Evolutionary conservation across 2,113 vertebrate species (phyloP), one percentile per base, ranked within the genome.

Genomic region (Synodontis membranacea): DNA sequence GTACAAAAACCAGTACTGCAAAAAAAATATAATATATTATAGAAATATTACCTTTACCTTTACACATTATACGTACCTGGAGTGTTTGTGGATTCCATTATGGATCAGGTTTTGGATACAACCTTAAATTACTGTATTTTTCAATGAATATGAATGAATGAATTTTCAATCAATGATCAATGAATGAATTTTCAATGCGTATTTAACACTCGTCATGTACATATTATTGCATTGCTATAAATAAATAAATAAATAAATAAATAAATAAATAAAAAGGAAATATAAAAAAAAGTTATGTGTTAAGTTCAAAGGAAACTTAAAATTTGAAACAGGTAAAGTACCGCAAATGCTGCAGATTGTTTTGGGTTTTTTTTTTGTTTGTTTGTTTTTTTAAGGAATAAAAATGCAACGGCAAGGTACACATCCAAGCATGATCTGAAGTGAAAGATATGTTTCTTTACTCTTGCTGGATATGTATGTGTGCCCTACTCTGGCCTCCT

Each of bases 401-500:
- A 56, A 52, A 72, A 54, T 48, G 42, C 31, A 4, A 68, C 68
- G 84, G 17, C 6, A 1, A 7, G 1, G 21, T n/a, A 84, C 7
- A n/a, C 28, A 15, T 23, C 81, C 31, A 21, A 83, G 58, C 48
- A 52, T 83, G 62, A 54, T n/a, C 28, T 14, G 62, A 44, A 56
- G 54, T 68, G 76, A 56, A 70, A 72, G 44, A 28, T 42, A 48
- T 83, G n/a, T 82, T 85, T 52, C 1, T n/a, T 74, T 83, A 28
- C 34, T 52, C 28, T n/a, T 62, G n/a, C 74, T 23, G 42, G 68
- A 31, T 60, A n/a, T 80, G 39, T 80, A 42, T 31, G 34, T 19
- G 48, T 52, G 25, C 14, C 28, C 34, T 17, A 68, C 52, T 84
- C 64, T 84, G 85, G 28, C 76, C 78, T 86, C 44, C 66, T 66